Evolutionary conservation across 2,113 vertebrate species (phyloP), one percentile per base, ranked within the genome.

Genomic region (Halichoeres trimaculatus): DNA sequence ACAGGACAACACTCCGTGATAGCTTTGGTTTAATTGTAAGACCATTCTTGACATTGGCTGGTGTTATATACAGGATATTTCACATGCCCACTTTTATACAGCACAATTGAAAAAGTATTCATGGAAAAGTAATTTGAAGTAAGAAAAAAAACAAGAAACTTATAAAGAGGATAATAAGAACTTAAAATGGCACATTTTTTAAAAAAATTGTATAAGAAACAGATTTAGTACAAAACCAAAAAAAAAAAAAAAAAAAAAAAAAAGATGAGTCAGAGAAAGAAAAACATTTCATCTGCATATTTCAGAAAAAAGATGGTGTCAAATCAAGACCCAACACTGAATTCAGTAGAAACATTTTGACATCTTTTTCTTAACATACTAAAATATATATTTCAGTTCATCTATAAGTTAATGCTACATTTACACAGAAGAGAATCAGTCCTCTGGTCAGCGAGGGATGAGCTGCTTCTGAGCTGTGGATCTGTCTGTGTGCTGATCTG

Each of bases 401-500:
- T 91, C 93, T 93, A 91, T 92, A 91, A 94, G 80, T 94, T 94
- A 94, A 90, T 87, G 94, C 93, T 92, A 94, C 92, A 94, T 92
- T 88, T 80, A 78, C 78, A 91, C 88, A 73, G 83, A 85, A 70
- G 47, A 64, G 67, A 70, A 71, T 77, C 67, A 76, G 76, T 67
- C 48, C 35, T 4, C 62, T 66, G 34, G 92, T 99, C 96, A 99
- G 94, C 97, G 97, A 77, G 98, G 97, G 69, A 93, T 95, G 78
- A 96, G 87, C 89, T 95, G 93, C 90, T 96, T 97, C 63, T 90
- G 93, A 82, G 93, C 89, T 0, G 93, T 85, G 38, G 94, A 88
- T 19, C 30, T 95, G 64, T 94, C 93, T 57, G 93, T 94, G 62
- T 79, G 48, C 0, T 91, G 85, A 36, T 95, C 95, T 53, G 94